Base-by-base conservation (phyloP, 2,113 vertebrate species). In the Phycodurus eques region DNA sequence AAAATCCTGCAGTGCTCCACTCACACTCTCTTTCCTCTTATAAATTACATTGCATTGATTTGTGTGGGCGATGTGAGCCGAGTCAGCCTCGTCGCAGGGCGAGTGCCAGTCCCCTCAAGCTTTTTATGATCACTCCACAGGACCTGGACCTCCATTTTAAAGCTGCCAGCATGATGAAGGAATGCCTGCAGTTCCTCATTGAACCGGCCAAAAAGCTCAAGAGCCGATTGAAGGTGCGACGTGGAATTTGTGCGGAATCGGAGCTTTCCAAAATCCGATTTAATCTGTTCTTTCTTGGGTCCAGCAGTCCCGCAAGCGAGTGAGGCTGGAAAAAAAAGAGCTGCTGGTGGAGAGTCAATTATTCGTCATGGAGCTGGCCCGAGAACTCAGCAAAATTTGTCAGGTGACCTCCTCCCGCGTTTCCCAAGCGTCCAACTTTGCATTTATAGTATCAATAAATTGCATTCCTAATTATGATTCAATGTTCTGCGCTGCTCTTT, bases 171-270 rank as follows among this genome's bases (percentile, higher is more conserved):
- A 93, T 93, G 92, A 92, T 93, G 86, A 93, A 92, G 74, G 92
- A 91, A 75, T 93, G 92, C 83, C 88, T 93, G 75, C 92, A 92
- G 87, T 93, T 93, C 70, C 86, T 93, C 5, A 83, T 92, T 11
- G 91, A 93, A 67, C 92, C 92, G 0, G 91, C 92, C 68, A 93
- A 93, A 57, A 93, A 91, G 83, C 88, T 93, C 53, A 93, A 92
- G 72, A 87, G 89, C 76, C 85, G 88, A 46, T 87, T 93, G 20
- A 92, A 93, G 91, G 92, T 92, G 80, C 9, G 8, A 7, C 43
- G 39, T 49, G 46, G 8, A 13, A 56, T 54, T 27, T 63, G 22
- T 31, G 63, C 63, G 27, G 42, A 46, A 66, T 15, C 2, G 22
- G 43, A 9, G 13, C 42, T 35, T 6, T 68, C 10, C 6, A 14